Conservation (phyloP, 2,797 vertebrate species). For the Mallotus villosus region DNA sequence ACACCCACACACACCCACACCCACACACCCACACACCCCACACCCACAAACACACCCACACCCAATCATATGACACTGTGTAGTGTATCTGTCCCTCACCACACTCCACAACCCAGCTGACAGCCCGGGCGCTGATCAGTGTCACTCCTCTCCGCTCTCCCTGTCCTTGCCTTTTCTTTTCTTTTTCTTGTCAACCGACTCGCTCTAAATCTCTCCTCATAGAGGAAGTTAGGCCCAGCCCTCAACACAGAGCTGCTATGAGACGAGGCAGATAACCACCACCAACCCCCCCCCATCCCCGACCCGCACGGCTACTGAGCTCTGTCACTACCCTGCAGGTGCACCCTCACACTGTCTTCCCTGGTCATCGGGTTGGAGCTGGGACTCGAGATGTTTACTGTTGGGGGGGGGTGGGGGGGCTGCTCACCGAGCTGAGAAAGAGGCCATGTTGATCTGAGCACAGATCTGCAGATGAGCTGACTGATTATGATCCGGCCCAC, state of each 20-base stretch:
- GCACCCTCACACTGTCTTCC: no score
- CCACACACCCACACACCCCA: not conserved
- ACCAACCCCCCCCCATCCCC: slow-evolving; percentile 28
- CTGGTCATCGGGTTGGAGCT: no score
- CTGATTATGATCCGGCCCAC: slow-evolving; percentile 58
- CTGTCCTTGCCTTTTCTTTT: slow-evolving; percentile 62
- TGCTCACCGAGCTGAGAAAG: slow-evolving; percentile 64
- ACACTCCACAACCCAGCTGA: slow-evolving; percentile 65
- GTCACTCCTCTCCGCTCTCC: slow-evolving; percentile 66
- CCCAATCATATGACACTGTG: slow-evolving; percentile 2
- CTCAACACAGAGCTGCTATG: slow-evolving; percentile 57
- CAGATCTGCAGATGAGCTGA: slow-evolving; percentile 72
- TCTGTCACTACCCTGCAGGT: slow-evolving; percentile 48
- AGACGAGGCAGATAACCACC: slow-evolving; percentile 67
- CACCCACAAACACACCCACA: not conserved
- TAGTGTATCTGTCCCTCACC: slow-evolving; percentile 61
- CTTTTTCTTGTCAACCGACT: slow-evolving; percentile 49
- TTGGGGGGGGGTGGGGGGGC: not conserved
- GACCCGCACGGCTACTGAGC: no score
- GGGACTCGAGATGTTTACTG: no score
- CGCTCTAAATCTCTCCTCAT: slow-evolving; percentile 66
- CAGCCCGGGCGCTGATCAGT: slow-evolving; percentile 52
- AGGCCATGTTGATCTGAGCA: slow-evolving; percentile 59
- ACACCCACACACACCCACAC: slow-evolving; percentile 35
- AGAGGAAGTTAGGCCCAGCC: slow-evolving; percentile 55